Evolutionary conservation across 2,888 invertebrate genomes (phyloP), one percentile per base, ranked within the genome.

Genomic region (Polia nebulosa): DNA sequence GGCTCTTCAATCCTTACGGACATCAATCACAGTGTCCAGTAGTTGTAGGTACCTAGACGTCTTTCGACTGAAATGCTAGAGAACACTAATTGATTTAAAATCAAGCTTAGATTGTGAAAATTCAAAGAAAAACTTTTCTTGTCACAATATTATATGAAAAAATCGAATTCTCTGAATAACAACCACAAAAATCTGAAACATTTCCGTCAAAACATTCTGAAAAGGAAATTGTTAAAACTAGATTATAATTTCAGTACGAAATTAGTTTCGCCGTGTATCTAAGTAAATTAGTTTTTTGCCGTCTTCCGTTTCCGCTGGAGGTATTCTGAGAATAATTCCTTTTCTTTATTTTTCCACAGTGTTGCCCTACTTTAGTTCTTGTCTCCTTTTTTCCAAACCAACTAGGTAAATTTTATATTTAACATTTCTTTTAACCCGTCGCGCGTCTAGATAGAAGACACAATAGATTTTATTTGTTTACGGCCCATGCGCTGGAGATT

Each of bases 231-330:
- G 8, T 41, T 45, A 20, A 47, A 51, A 53, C 49, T 59, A 56
- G n/a, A 56, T 60, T 56, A 51, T 22, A 56, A 56, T 67, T 75
- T 39, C 29, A 52, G 45, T 49, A 39, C 41, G 5, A 41, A 72
- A 61, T 75, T 51, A 55, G 20, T 55, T 41, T 57, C 17, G 17
- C 7, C 53, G 29, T 45, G 44, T 60, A 47, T 60, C 39, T 63
- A 47, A 66, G 32, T 58, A 53, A 78, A 78, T 78, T 60, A 74
- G 58, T 63, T 71, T 57, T 56, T 57, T 45, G 11, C 34, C 51
- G 34, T 32, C 49, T 44, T 51, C 56, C 45, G 52, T 58, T 57
- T 79, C 36, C 47, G 29, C 52, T 34, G 29, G 8, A 51, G 58
- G 36, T 27, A 39, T 34, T 52, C 34, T 41, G 5, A 2, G 25